These are phyloP conservation scores for Parnassius glacialis DNA, from an alignment of 2,888 invertebrate genomes.

Conservation along the genomic window DNA sequence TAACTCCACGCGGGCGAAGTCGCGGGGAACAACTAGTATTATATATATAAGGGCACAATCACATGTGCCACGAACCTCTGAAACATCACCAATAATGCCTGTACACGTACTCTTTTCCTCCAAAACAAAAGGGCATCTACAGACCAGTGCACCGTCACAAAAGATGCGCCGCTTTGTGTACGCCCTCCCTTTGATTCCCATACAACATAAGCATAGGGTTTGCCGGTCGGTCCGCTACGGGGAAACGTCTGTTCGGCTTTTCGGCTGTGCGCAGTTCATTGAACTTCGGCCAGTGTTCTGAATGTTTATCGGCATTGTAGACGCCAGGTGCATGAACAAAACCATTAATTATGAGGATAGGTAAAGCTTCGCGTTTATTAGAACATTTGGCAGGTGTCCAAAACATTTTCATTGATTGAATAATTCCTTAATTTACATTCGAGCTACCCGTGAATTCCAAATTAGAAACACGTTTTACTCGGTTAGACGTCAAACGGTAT, in stretches of 20 bases:
- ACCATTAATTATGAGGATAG: constrained; percentile 18
- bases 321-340: constrained; percentile 18
- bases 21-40: too few relatives aligned
- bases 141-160: constrained; percentile 52
- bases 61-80: constrained; percentile 2
- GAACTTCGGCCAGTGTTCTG: constrained; percentile 15
- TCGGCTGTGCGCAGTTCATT: constrained; percentile 19
- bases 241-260: constrained; percentile 17
- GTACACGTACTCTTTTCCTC: neutral
- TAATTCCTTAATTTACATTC: constrained; percentile 1
- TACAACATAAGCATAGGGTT: constrained; percentile 33
- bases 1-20: too few relatives aligned
- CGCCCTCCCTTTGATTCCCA: constrained; percentile 44
- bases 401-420: constrained; percentile 11
- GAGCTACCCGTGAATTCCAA: too few relatives aligned
- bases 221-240: constrained; percentile 7
- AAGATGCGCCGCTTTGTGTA: constrained; percentile 46
- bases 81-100: constrained; percentile 3
- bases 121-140: constrained; percentile 44
- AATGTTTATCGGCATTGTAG: constrained; percentile 19
- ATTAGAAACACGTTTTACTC: too few relatives aligned
- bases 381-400: constrained; percentile 4
- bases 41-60: neutral
- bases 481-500: too few relatives aligned
- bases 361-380: constrained; percentile 1